Evolutionary conservation across 1,140 invertebrate species (phyloP), one percentile per base, ranked within the genome.

Genomic region (Drosophila parabipectinata): DNA sequence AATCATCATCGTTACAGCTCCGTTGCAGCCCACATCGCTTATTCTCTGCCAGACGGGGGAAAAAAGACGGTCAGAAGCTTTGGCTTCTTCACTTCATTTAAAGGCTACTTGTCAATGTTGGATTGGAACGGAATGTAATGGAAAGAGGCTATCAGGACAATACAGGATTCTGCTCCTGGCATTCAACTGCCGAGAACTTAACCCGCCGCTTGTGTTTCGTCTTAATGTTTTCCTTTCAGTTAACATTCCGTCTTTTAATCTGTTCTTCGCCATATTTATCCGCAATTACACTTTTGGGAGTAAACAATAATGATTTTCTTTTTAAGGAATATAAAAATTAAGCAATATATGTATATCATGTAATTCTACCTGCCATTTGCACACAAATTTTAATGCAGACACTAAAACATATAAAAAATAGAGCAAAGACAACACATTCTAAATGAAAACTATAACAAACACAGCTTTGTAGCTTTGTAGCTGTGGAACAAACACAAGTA

Each of bases 401-500:
- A 9, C 9, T 9, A 3, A 8, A n/a, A 12, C 12, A 37, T 12
- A 10, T 37, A 37, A 4, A 37, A 12, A 37, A 37, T 21, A 21
- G 10, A 3, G 10, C 10, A 8, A n/a, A 14, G 51, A 34, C 15
- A 37, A 53, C 50, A 34, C 14, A 30, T 44, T 52, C 26, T 39
- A 24, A 18, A 18, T 47, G 60, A 45, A 26, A 64, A 51, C 32
- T 52, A 58, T 37, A 51, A 62, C 44, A 69, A 74, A 63, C 50
- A 72, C 72, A 81, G 80, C 81, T 66, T 69, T 84, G 81, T 85
- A 81, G 80, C 81, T 66, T 69, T 84, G 81, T 85, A 52, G 72
- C 47, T 53, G 39, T 55, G 83, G 75, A 73, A 60, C 80, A 41
- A 84, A 69, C 63, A 57, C 44, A 77, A 64, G 57, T 59, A 50